These are phyloP conservation scores for Halotydeus destructor DNA, from an alignment of 1,140 invertebrate species.

Conservation along the genomic window DNA sequence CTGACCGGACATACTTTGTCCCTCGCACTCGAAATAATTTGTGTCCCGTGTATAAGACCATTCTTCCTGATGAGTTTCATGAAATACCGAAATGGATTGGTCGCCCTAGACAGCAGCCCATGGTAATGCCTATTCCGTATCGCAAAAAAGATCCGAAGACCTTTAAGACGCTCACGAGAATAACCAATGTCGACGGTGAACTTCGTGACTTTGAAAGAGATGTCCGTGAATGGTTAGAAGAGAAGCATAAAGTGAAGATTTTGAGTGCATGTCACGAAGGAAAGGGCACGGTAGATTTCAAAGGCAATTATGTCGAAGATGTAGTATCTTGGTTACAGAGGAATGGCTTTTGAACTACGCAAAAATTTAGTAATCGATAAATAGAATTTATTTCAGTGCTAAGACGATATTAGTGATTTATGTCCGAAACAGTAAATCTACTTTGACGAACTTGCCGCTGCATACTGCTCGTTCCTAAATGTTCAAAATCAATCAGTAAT, in stretches of 20 bases:
- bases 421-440: too few relatives aligned
- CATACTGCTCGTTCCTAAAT: too few relatives aligned
- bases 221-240: not conserved
- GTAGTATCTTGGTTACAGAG: not conserved
- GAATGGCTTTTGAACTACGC: not conserved
- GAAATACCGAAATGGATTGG: not conserved
- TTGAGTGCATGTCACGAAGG: not conserved
- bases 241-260: not conserved
- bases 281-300: not conserved
- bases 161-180: not conserved
- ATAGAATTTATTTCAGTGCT: too few relatives aligned
- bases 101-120: too few relatives aligned
- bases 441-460: too few relatives aligned
- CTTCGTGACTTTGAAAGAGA: conserved; percentile 2
- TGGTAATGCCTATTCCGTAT: too few relatives aligned
- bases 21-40: not conserved
- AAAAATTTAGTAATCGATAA: too few relatives aligned
- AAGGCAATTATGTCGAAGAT: not conserved
- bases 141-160: too few relatives aligned
- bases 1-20: not conserved
- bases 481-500: too few relatives aligned
- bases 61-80: not conserved
- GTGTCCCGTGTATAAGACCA: not conserved
- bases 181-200: not conserved
- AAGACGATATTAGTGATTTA: too few relatives aligned